Evolutionary conservation across 2,797 vertebrate genomes (phyloP).

Genomic region (Chlorospingus flavigularis): DNA sequence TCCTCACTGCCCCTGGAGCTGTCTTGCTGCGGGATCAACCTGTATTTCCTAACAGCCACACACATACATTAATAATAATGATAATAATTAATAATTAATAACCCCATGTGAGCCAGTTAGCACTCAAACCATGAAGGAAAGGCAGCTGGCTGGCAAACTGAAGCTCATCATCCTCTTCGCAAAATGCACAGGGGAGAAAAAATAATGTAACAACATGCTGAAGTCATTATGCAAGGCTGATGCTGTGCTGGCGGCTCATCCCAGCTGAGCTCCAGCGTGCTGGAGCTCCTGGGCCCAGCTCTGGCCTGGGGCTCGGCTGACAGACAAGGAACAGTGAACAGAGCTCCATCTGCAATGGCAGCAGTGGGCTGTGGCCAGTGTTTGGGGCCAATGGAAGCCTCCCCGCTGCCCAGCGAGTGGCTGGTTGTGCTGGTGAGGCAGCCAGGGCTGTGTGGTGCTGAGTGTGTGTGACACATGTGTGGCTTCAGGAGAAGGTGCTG

Average conservation of each 20-base stretch:
- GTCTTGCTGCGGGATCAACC: not conserved
- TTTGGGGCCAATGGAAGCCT: accelerated
- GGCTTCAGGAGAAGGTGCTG: not conserved
- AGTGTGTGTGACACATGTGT: accelerated
- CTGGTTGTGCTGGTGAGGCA: not conserved
- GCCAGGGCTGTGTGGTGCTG: not conserved
- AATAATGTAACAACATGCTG: not conserved
- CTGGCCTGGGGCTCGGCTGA: not conserved
- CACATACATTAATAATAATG: not conserved
- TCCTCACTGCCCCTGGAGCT: not conserved
- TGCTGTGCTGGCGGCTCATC: not conserved
- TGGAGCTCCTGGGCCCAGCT: not conserved
- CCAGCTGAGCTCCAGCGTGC: not conserved
- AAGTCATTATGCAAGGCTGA: not conserved
- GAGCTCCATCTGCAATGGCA: not conserved
- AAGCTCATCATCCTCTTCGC: not conserved
- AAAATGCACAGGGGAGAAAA: not conserved
- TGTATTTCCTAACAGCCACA: not conserved
- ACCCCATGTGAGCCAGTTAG: not conserved
- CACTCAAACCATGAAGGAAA: not conserved
- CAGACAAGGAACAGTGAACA: not conserved
- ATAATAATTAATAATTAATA: not conserved
- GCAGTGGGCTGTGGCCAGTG: not conserved
- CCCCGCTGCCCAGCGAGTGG: accelerated
- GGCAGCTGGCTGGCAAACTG: not conserved